phyloP scores from a whole-genome alignment of 2,113 vertebrate genomes.

The Myotis yumanensis region DNA sequence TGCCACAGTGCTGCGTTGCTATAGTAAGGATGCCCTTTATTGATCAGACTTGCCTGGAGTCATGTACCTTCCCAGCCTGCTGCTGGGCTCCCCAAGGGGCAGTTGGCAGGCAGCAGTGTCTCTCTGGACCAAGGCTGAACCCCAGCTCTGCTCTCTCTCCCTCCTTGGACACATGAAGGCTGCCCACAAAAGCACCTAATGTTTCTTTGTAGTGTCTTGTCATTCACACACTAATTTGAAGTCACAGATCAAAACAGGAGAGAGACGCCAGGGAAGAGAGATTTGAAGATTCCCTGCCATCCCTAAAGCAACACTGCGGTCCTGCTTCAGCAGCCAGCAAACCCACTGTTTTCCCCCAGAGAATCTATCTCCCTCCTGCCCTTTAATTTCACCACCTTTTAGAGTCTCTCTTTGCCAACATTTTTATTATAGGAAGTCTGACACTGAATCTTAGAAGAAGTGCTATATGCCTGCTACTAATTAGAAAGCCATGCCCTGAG shows the following conservation, averaged over 20 bases:
- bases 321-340: slow-evolving; percentile 12
- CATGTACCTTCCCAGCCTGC: slow-evolving; percentile 61
- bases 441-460: slow-evolving; percentile 30
- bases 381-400: slow-evolving; percentile 60
- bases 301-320: background rate
- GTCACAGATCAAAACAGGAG: slow-evolving; percentile 61
- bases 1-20: slow-evolving; percentile 29
- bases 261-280: slow-evolving; percentile 49
- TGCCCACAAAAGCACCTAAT: slow-evolving; percentile 53
- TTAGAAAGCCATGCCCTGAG: slow-evolving; percentile 40
- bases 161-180: background rate
- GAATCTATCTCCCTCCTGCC: slow-evolving; percentile 46
- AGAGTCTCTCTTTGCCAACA: slow-evolving; percentile 28
- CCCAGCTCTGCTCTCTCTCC: slow-evolving; percentile 38
- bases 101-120: slow-evolving; percentile 46
- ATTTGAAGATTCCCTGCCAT: slow-evolving; percentile 29
- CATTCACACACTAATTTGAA: slow-evolving; percentile 76
- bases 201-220: slow-evolving; percentile 66
- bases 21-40: slow-evolving; percentile 70
- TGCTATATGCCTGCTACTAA: background rate
- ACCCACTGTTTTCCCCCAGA: slow-evolving; percentile 22
- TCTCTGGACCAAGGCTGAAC: slow-evolving; percentile 51
- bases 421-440: slow-evolving; percentile 53
- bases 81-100: slow-evolving; percentile 52
- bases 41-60: slow-evolving; percentile 53